Evolutionary conservation across 2,797 vertebrate species (phyloP), one percentile per base, ranked within the genome.

Genomic region (Ctenosaura bakeri): DNA sequence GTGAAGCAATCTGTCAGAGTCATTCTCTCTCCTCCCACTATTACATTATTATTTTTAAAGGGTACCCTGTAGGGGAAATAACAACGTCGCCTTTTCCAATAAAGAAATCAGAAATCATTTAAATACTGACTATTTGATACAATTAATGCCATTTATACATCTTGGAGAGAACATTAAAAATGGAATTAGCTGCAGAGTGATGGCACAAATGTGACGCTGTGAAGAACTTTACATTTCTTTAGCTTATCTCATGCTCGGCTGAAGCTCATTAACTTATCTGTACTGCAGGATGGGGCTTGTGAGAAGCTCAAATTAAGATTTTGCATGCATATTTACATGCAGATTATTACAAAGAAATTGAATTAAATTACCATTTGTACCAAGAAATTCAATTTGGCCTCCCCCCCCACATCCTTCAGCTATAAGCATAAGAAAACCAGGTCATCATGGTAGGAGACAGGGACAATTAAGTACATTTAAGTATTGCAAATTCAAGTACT

Each of bases 231-330:
- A 78, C 12, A 78, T 95, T 92, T 96, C 93, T 93, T 88, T 14
- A 93, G 73, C 4, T 94, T 91, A 90, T 94, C 92, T 90, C 52
- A 84, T 90, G 87, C 87, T 96, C 91, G 0, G 4, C 84, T 93
- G 93, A 94, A 96, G 94, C 77, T 94, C 83, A 92, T 95, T 96
- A 93, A 93, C n/a, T 79, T 88, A 93, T 83, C 85, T 93, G 32
- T 62, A 80, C 10, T 71, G 22, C 89, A 96, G 93, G 42, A 6
- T 91, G 42, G 89, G 85, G 93, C 91, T 95, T 95, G 89, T 87
- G 46, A 92, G 89, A 92, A 92, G 86, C 38, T 20, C 76, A 96
- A 96, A 95, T 93, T 95, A 93, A 93, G 86, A 94, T 93, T 92
- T 94, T 86, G 42, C 18, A 38, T 94, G 64, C 59, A 8, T 92